Base-by-base conservation (phyloP, 2,797 vertebrate species). In the Anniella stebbinsi region DNA sequence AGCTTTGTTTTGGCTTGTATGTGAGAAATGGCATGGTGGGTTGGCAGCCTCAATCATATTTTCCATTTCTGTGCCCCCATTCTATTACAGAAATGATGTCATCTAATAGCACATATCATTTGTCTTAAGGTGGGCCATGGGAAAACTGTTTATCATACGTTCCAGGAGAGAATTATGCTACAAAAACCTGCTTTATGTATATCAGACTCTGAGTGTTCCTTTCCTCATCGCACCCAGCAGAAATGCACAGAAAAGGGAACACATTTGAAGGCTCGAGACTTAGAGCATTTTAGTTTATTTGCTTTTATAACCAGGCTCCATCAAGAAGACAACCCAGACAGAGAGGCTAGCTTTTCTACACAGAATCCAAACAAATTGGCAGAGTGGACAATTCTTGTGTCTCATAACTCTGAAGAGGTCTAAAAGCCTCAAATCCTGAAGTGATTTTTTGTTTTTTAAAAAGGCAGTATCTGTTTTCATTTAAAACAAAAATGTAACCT, bases 281-380 rank as follows among this genome's bases (percentile, higher is more conserved):
- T 33, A 51, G n/a, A 73, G 38, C 70, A 17, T 91, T 66, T 88
- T 86, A 9, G 1, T 67, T 45, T 90, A 10, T 76, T 90, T 89
- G 86, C 57, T 76, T 93, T 75, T 85, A 3, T 69, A 81, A 63
- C 0, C 23, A 80, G 1, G 30, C 80, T 21, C 45, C 2, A 36
- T 30, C 67, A 38, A 83, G n/a, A 76, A 82, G 78, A 73, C 69
- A 90, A 66, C 30, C 38, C 51, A 80, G 15, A 48, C 84, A 66
- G n/a, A 76, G 82, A 87, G 23, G 25, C 33, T 33, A 48, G 33
- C 21, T 30, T 90, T 73, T 66, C 60, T 18, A 73, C 41, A 75
- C n/a, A 87, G 69, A 75, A 75, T 87, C 67, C 57, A 90, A 87
- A 82, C 70, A 87, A 87, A 82, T 76, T 70, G 78, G 57, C 77